Conservation (phyloP, 2,113 vertebrate species). For the Xiphorhynchus elegans region DNA sequence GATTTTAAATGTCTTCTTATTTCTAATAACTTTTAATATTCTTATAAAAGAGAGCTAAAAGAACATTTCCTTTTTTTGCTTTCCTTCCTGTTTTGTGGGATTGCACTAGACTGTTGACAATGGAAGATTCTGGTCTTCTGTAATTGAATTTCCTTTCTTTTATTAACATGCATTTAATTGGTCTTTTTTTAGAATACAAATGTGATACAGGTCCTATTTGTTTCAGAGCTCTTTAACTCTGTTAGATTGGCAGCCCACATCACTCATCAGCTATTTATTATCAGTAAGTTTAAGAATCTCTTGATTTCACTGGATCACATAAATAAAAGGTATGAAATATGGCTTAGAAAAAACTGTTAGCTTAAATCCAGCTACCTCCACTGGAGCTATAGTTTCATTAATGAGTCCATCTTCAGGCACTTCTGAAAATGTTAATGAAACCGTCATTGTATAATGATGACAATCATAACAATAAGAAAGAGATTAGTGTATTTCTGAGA, state of each 20-base stretch:
- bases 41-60: background rate
- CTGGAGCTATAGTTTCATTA: background rate
- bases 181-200: background rate
- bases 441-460: background rate
- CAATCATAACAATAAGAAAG: background rate
- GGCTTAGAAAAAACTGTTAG: background rate
- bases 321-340: background rate
- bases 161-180: background rate
- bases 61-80: background rate
- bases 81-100: constrained; percentile 22
- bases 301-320: background rate
- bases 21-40: background rate
- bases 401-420: background rate
- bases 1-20: background rate
- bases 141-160: constrained; percentile 40
- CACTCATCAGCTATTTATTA: background rate
- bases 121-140: background rate
- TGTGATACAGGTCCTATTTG: background rate
- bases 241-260: background rate
- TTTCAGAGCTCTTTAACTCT: background rate
- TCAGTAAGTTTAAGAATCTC: background rate
- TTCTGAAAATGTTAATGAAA: constrained; percentile 2
- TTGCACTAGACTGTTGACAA: background rate
- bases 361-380: background rate
- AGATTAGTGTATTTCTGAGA: background rate